Evolutionary conservation across 2,888 invertebrate species (phyloP), one percentile per base, ranked within the genome.

Genomic region (Pollenia labialis): DNA sequence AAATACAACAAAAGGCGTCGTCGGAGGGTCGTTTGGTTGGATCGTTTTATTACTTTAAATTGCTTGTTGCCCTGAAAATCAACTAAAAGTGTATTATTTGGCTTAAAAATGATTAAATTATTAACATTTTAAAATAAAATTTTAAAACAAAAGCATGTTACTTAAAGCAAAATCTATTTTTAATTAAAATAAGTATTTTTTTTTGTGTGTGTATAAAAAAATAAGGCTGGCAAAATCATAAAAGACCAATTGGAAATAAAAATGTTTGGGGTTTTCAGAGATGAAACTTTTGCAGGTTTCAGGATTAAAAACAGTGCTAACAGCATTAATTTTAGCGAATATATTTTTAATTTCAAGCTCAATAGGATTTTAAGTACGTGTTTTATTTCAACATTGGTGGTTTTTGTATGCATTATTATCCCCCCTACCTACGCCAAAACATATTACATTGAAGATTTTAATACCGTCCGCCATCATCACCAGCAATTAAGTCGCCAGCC

Each of bases 401-500:
- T 72, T 48, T 54, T 81, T 62, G 62, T 77, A 50, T 72, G 81
- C 68, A 42, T 50, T 44, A 54, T 58, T 10, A 3, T 54, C 12
- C 18, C 68, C 62, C 50, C 81, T 16, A 0, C 64, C 44, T 64
- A 44, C 23, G 87, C 81, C 58, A 81, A 81, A 4, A 81, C 81
- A 68, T 69, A 84, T 72, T 77, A 50, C 11, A 64, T 18, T 14
- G 79, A 83, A 62, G 86, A 83, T 1, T 68, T 74, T 32, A 81
- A 81, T 56, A 60, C 84, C 87, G 83, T 84, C 81, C 87, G 77
- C 46, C 87, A 89, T 58, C 91, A 90, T 80, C 90, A 90, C 48
- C 91, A 91, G 52, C 87, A 85, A 88, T 90, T 88, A 80, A 89
- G 66, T 79, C 81, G 82, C 23, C 89, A 87, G 83, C 82, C 88